Percentiles rank a stretch among this genome's conserved stretches.
These are phyloP conservation scores for Lepisosteus osseus DNA, from an alignment of 2,113 vertebrate species.

Conservation along the genomic window DNA sequence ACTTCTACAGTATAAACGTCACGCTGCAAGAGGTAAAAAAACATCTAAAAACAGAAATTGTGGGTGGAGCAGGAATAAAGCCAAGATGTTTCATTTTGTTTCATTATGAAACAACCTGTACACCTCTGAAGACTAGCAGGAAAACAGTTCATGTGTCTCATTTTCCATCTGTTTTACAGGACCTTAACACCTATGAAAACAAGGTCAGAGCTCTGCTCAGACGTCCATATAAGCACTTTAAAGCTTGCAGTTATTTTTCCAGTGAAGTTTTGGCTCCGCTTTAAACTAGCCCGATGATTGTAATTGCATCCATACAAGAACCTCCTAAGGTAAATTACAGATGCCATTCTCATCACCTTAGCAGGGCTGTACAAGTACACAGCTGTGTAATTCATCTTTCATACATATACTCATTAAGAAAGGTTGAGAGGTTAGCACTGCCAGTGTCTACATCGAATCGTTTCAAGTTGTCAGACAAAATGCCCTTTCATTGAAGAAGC, in stretches of 20 bases:
- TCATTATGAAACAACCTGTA: no score
- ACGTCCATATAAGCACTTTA: constrained; percentile 24
- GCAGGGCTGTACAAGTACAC: not conserved
- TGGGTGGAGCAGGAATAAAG: not conserved
- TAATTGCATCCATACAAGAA: constrained; percentile 37
- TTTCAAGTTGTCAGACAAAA: not conserved
- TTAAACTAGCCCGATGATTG: constrained; percentile 29
- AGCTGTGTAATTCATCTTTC: not conserved
- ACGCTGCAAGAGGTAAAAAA: not conserved
- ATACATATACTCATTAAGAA: not conserved
- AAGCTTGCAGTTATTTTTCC: constrained; percentile 16
- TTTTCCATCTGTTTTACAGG: constrained; percentile 33
- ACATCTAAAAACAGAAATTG: not conserved
- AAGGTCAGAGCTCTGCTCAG: constrained; percentile 13
- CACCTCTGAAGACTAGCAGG: no score
- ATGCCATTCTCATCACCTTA: constrained; percentile 7
- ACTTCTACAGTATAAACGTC: no score
- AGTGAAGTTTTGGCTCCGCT: constrained; percentile 11
- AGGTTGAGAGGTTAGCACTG: not conserved
- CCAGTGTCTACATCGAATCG: not conserved
- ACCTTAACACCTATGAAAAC: constrained; percentile 37
- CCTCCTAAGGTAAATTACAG: not conserved
- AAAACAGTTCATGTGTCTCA: constrained; percentile 15
- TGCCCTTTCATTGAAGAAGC: not conserved
- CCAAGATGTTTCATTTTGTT: not conserved